Percentiles rank a stretch among this genome's conserved stretches.
These are phyloP conservation scores for Gambusia yucatana DNA, from an alignment of 2,797 vertebrate genomes.

Conservation along the genomic window DNA sequence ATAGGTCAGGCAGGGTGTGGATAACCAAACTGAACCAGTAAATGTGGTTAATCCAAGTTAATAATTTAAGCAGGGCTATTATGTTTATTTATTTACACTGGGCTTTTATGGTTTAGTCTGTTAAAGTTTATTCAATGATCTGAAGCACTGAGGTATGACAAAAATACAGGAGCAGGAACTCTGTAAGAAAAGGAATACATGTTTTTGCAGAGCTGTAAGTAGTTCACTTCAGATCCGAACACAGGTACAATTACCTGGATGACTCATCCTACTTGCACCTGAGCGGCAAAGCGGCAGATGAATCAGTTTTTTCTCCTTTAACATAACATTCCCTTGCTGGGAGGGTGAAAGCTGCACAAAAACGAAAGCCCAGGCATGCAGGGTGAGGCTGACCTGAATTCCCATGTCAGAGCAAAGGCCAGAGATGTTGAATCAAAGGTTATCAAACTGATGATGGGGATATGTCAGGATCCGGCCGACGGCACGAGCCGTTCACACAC, in stretches of 20 bases:
- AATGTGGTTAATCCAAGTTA: background rate
- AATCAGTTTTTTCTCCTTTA: constrained; percentile 49
- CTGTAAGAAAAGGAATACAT: background rate
- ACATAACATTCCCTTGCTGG: constrained; percentile 63
- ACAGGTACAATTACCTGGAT: constrained; percentile 49
- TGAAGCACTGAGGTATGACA: background rate
- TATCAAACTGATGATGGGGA: constrained; percentile 48
- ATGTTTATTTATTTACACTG: background rate
- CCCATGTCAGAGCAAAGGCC: constrained; percentile 40
- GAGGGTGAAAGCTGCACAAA: constrained; percentile 52
- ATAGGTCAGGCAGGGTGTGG: background rate
- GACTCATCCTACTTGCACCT: constrained; percentile 52
- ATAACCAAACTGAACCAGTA: background rate
- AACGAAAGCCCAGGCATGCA: constrained; percentile 32
- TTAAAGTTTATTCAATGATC: background rate
- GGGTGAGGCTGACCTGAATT: constrained; percentile 69
- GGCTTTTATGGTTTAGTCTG: background rate
- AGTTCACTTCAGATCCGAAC: constrained; percentile 8
- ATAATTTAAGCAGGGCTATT: background rate
- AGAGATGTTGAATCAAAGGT: constrained; percentile 45
- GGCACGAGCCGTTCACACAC: constrained; percentile 24
- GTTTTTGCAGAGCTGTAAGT: background rate
- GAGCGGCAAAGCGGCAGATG: constrained; percentile 54
- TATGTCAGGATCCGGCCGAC: constrained; percentile 55
- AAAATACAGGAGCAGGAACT: background rate